These are phyloP conservation scores for Balanococcus diminutus DNA, from an alignment of 2,888 invertebrate genomes.

Conservation along the genomic window DNA sequence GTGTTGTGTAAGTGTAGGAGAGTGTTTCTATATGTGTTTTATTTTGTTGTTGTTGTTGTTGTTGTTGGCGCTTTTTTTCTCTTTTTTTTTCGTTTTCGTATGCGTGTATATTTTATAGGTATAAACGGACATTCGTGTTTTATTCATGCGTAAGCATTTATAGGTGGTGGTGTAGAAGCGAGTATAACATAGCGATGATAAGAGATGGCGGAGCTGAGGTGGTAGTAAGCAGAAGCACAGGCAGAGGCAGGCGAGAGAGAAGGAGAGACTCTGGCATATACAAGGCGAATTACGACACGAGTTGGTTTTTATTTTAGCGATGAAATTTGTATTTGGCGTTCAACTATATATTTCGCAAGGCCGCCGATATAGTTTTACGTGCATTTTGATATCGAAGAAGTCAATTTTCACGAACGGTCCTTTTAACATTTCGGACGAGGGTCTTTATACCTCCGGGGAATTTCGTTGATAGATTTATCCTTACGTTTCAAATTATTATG, in stretches of 20 bases:
- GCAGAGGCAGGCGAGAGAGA: not conserved
- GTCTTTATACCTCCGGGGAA: slow-evolving; percentile 46
- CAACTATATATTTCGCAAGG: slow-evolving; percentile 12
- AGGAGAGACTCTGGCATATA: not conserved
- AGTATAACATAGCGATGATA: not conserved
- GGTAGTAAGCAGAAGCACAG: not conserved
- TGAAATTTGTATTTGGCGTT: slow-evolving; percentile 25
- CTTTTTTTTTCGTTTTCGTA: not conserved
- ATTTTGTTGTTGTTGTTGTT: not conserved
- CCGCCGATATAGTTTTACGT: slow-evolving; percentile 27
- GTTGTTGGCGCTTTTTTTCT: slow-evolving; percentile 3
- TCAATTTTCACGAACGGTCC: slow-evolving; percentile 34
- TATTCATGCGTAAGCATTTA: slow-evolving; percentile 44
- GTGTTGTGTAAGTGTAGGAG: not conserved
- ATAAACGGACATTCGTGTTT: slow-evolving; percentile 47
- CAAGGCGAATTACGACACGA: not conserved
- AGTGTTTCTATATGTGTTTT: not conserved
- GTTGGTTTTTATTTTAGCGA: slow-evolving; percentile 38
- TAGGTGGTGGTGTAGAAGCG: not conserved
- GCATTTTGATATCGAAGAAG: slow-evolving; percentile 36
- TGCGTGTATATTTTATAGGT: slow-evolving; percentile 53
- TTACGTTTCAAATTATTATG: slow-evolving; percentile 51
- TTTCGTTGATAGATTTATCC: slow-evolving; percentile 48
- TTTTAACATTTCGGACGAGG: slow-evolving; percentile 34
- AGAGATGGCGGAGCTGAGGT: not conserved